phyloP scores from a whole-genome alignment of 2,113 vertebrate species.

The Turnix velox region DNA sequence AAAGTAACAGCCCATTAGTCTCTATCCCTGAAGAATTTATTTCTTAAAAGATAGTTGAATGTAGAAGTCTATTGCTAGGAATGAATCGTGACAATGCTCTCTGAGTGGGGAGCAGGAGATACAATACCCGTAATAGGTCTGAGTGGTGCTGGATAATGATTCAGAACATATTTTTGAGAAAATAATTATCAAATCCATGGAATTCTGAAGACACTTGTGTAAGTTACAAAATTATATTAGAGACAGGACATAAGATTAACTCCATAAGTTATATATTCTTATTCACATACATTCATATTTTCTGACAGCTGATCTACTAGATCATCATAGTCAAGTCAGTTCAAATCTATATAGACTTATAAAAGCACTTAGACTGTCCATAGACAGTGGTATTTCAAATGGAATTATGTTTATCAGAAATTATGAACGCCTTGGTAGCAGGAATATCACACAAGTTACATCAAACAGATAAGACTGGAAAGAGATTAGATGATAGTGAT shows the following conservation, averaged over 20 bases:
- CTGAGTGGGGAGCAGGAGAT: background rate
- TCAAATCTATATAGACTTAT: background rate
- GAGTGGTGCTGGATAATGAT: rapidly evolving
- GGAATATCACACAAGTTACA: background rate
- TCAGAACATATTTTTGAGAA: background rate
- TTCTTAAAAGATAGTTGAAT: background rate
- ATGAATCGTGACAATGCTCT: background rate
- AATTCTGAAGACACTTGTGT: background rate
- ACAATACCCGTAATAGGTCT: background rate
- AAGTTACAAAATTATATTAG: background rate
- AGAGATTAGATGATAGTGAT: background rate
- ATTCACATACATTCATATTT: background rate
- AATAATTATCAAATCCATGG: background rate
- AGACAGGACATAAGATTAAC: background rate
- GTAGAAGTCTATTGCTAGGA: background rate
- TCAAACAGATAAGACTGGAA: background rate
- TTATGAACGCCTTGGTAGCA: background rate
- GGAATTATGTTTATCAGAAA: background rate
- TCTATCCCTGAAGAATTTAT: background rate
- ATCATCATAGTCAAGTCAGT: background rate
- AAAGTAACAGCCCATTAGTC: background rate
- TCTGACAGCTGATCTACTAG: background rate
- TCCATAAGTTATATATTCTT: background rate
- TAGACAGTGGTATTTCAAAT: background rate
- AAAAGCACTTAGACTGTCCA: background rate